Evolutionary conservation across 2,113 vertebrate species (phyloP), one percentile per base, ranked within the genome.

Genomic region (Myxocyprinus asiaticus): DNA sequence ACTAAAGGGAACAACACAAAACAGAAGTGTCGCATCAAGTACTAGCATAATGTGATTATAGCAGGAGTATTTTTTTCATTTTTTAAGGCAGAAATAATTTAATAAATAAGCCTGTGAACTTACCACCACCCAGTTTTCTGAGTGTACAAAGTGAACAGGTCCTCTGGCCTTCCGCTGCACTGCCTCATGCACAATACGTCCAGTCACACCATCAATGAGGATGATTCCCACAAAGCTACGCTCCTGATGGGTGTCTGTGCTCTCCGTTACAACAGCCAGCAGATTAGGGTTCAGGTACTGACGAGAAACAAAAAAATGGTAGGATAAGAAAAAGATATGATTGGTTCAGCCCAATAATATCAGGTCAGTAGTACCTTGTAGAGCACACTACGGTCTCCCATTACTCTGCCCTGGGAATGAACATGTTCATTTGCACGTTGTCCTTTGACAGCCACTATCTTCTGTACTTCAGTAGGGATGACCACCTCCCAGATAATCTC

Each of bases 91-190:
- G 22, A 33, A 33, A 33, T 33, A 33, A 33, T 33, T 1, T 33
- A 3, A 33, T 33, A 33, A 33, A 22, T 44, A 48, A 45, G 14
- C 51, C 0, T 43, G 4, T 10, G 4, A 11, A 84, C 95, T 95
- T 87, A 99, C 98, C 96, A 99, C 96, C 82, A 99, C 94, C 98
- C 98, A 99, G 92, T 99, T 99, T 90, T 99, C 98, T 0, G 98
- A 97, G 75, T 99, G 98, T 43, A 99, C 97, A 0, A 98, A 91
- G 76, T 96, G 96, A 75, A 99, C 95, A 0, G 97, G 98, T 1
- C 97, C 97, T 84, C 85, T 94, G 14, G 97, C 94, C 87, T 96
- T 98, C 77, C 94, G 95, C 94, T 99, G 97, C 68, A 98, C 94
- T 0, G 96, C 97, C 1, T 97, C 95, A 48, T 99, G 96, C 85